A percentile compares a stretch with the other conserved stretches of the same genome.
phyloP scores from a whole-genome alignment of 2,888 invertebrate species.

The Sipha maydis region DNA sequence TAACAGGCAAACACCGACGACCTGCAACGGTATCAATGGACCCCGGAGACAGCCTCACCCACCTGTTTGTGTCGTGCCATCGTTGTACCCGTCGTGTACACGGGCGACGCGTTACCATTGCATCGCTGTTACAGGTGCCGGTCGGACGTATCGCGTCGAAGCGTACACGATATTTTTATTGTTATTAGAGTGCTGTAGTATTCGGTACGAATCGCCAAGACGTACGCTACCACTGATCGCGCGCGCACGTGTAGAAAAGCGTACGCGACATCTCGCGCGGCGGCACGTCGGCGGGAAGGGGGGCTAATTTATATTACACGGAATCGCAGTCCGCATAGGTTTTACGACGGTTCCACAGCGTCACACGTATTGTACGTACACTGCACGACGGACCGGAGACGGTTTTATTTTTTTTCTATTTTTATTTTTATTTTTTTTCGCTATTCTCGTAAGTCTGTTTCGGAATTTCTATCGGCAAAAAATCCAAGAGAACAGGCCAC shows the following conservation, averaged over 20 bases:
- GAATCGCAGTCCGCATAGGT: not conserved
- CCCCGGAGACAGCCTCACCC: not conserved
- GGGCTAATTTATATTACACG: not conserved
- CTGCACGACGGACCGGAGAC: slow-evolving; percentile 10
- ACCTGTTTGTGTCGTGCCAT: not conserved
- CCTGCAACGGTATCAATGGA: not conserved
- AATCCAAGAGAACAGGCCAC: not conserved
- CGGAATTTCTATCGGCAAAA: slow-evolving; percentile 26
- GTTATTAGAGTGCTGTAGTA: not conserved
- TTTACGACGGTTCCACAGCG: not conserved
- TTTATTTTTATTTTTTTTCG: too few relatives aligned
- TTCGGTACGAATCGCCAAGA: not conserved
- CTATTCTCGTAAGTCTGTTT: not conserved
- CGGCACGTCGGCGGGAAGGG: not conserved
- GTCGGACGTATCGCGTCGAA: not conserved
- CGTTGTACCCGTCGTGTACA: not conserved
- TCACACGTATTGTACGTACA: not conserved
- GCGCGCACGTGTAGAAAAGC: not conserved
- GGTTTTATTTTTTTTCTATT: slow-evolving; percentile 19
- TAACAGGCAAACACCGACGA: not conserved
- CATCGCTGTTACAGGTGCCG: not conserved
- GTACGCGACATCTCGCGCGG: not conserved
- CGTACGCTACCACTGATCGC: not conserved
- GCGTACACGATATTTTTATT: not conserved
- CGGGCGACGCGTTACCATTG: not conserved